Percentiles rank a stretch among this genome's conserved stretches.
Conservation (phyloP, 1,140 invertebrate species). For the Telenomus remus region DNA sequence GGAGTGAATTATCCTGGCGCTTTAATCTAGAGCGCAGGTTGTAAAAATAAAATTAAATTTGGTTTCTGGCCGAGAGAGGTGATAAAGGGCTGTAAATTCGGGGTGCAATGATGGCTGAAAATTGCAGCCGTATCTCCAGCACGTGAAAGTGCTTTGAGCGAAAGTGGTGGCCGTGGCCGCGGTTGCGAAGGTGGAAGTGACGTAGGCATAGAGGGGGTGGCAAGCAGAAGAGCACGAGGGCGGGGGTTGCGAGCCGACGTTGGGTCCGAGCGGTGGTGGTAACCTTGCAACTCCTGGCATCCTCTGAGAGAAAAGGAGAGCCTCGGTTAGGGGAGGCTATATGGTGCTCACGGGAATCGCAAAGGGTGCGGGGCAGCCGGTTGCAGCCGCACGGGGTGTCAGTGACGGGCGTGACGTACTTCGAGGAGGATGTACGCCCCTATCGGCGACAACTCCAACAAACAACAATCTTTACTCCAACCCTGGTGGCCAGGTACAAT, state of each 20-base stretch:
- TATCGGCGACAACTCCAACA: conserved; percentile 71
- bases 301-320: conserved; percentile 64
- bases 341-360: conserved; percentile 35
- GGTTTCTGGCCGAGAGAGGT: too few species aligned
- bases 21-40: too few species aligned
- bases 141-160: conserved; percentile 67
- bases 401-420: conserved; percentile 75
- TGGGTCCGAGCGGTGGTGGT: conserved; percentile 57
- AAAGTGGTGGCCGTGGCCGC: conserved; percentile 68
- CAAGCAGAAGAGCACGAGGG: conserved; percentile 17
- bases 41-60: too few species aligned
- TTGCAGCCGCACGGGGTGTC: conserved; percentile 64
- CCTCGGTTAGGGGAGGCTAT: conserved; percentile 58
- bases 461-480: conserved; percentile 72
- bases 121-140: conserved; percentile 28
- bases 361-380: conserved; percentile 48
- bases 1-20: too few species aligned
- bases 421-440: conserved; percentile 74
- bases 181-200: conserved; percentile 40
- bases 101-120: conserved; percentile 20
- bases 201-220: conserved; percentile 24
- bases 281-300: conserved; percentile 72
- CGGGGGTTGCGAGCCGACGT: conserved; percentile 30
- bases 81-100: too few species aligned
- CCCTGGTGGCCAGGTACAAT: conserved; percentile 73